Base-by-base conservation (phyloP, 2,888 invertebrate genomes). In the Dexiosoma caninum region DNA sequence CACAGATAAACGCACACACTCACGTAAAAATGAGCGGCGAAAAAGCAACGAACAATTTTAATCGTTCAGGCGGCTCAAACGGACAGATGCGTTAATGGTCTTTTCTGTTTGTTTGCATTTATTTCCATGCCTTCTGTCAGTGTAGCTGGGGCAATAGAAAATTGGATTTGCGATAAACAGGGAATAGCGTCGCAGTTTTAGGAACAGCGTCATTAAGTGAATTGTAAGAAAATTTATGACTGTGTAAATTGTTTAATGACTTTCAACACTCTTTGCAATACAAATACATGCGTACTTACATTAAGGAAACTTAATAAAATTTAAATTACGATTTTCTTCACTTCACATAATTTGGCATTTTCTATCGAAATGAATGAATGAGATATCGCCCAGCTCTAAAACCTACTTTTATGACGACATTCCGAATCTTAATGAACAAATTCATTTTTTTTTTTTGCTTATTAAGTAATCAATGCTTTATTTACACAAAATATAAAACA, bases 61-160 rank as follows among this genome's bases (percentile, higher is more conserved):
- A 88, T 87, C 88, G 87, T 84, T 85, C 85, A 87, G 88, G 88
- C 88, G 88, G 87, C 84, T 84, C 84, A 88, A 87, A 86, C 88
- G 87, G 87, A 84, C 85, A 87, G 83, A 85, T 85, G 82, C 76
- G 81, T 74, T 84, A 84, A 84, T 84, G 83, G 81, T 32, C 49
- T 46, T 76, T 40, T 40, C n/a, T 76, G 59, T 53, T 75, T 71
- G 84, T 83, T 85, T 84, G 84, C 84, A 86, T 86, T 87, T 83
- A 86, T 87, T 85, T 81, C 53, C 12, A 69, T 67, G 76, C 82
- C 76, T 76, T 82, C 77, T 81, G 78, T 60, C 78, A 79, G 21
- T 77, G 69, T 53, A n/a, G n/a, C n/a, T 12, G 32, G 19, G 49
- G 35, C 32, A 27, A 1, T 16, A 21, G 2, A 32, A 53, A 8